These are phyloP conservation scores for Battus philenor DNA, from an alignment of 1,140 invertebrate species.

Conservation along the genomic window DNA sequence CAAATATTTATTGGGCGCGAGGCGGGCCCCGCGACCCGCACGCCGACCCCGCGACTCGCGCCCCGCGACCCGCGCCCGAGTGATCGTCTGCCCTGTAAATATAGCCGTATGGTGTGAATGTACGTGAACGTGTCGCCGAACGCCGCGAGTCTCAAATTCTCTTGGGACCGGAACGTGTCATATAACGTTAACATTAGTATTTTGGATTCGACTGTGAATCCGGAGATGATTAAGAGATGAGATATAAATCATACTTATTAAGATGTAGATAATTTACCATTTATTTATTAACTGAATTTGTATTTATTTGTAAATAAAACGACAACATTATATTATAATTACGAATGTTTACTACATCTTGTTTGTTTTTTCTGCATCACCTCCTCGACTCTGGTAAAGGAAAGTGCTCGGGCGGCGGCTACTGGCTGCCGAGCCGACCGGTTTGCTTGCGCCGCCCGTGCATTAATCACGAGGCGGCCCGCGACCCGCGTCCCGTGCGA, in stretches of 20 bases:
- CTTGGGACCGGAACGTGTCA: constrained; percentile 74
- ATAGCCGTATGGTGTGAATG: constrained; percentile 71
- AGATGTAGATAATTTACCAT: constrained; percentile 76
- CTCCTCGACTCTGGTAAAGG: constrained; percentile 1
- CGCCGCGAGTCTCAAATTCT: constrained; percentile 74
- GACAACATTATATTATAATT: constrained; percentile 75
- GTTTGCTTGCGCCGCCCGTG: background rate
- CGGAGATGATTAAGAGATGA: constrained; percentile 74
- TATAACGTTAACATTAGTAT: constrained; percentile 75
- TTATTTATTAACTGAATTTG: constrained; percentile 76
- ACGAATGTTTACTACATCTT: constrained; percentile 75
- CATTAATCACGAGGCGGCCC: constrained; percentile 2
- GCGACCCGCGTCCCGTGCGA: too few relatives aligned
- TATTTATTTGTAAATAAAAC: constrained; percentile 76
- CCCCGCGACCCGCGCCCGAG: constrained; percentile 52
- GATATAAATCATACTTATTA: constrained; percentile 75
- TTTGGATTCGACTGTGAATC: constrained; percentile 69
- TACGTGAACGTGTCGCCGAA: constrained; percentile 75
- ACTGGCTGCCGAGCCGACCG: background rate
- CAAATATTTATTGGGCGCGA: constrained; percentile 73
- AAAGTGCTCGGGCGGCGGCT: background rate
- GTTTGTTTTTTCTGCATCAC: constrained; percentile 48
- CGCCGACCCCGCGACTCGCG: constrained; percentile 47
- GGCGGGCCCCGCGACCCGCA: constrained; percentile 51
- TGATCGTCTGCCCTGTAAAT: constrained; percentile 60